These are phyloP conservation scores for Trialeurodes vaporariorum DNA, from an alignment of 1,140 invertebrate species.

Conservation along the genomic window DNA sequence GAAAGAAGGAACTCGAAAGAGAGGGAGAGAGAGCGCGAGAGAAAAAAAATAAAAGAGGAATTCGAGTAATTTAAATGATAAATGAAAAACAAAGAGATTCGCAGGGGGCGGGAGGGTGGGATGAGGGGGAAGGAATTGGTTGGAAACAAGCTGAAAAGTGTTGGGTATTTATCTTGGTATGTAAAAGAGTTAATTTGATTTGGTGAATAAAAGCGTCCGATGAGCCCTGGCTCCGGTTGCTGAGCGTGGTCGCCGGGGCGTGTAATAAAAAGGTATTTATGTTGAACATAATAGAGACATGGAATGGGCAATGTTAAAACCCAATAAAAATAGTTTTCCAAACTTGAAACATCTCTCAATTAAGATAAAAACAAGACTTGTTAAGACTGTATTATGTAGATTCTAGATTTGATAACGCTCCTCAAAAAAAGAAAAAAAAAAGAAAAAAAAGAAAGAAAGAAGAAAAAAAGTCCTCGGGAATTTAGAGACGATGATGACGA, in stretches of 20 bases:
- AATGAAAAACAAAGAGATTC: not conserved
- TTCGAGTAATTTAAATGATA: not conserved
- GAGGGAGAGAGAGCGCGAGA: too few relatives aligned
- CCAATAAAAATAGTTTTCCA: not conserved
- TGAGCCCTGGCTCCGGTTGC: not conserved
- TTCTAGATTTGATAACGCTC: not conserved
- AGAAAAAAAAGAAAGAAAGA: too few relatives aligned
- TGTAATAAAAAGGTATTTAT: not conserved
- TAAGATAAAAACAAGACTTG: conserved; percentile 1
- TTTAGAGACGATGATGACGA: too few relatives aligned
- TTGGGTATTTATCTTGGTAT: not conserved
- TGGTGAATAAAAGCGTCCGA: not conserved
- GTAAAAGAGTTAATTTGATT: conserved; percentile 1
- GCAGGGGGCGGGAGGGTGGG: too few relatives aligned
- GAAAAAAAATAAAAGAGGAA: not conserved
- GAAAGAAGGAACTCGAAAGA: too few relatives aligned
- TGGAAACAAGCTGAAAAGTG: not conserved
- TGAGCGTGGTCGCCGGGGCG: not conserved
- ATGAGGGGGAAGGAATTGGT: not conserved
- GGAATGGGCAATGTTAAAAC: not conserved
- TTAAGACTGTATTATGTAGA: conserved; percentile 1
- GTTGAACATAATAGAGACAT: not conserved
- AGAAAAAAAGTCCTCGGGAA: too few relatives aligned
- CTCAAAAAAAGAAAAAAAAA: too few relatives aligned
- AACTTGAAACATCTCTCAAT: not conserved